Base-by-base conservation (phyloP, 2,888 invertebrate species). In the Miltochrista miniata region DNA sequence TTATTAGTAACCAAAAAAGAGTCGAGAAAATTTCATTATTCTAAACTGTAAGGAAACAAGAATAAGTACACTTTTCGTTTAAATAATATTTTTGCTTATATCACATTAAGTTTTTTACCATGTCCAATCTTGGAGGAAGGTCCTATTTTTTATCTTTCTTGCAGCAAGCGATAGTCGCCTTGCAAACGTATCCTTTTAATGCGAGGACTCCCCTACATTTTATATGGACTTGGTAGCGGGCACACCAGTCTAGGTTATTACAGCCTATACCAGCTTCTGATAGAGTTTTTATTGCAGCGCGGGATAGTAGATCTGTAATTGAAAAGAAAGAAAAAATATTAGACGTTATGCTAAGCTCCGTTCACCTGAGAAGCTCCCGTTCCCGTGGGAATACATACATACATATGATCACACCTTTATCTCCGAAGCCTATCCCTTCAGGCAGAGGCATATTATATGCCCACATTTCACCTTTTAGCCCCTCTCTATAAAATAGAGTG, bases 161-260 rank as follows among this genome's bases (percentile, higher is more conserved):
- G 13, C 69, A 76, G 14, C 69, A 76, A 0, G 72, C 81, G 0
- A 90, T 70, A 0, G 90, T 88, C 7, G 87, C 90, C 46, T 87
- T 91, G 57, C 91, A 91, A 0, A 98, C 93, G 83, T 98, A 98
- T 0, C 98, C 98, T 81, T 98, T 98, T 11, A 96, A 95, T 1
- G 96, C 95, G 39, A 99, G 93, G 7, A 99, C 97, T 0, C 98
- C 98, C 40, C 98, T 93, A 73, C 97, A 97, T 74, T 97, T 97
- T 33, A 98, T 94, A 75, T 98, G 96, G 0, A 97, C 96, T 68
- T 97, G 96, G 83, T 97, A 98, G 39, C 98, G 92, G 35, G 96
- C 93, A 3, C 96, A 95, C 98, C 98, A 98, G 51, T 94, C 93
- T 11, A 95, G 78, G 37, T 87, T 83, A 52, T 89, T 81, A 56